Conservation (phyloP, 2,113 vertebrate genomes). For the Shinisaurus crocodilurus region DNA sequence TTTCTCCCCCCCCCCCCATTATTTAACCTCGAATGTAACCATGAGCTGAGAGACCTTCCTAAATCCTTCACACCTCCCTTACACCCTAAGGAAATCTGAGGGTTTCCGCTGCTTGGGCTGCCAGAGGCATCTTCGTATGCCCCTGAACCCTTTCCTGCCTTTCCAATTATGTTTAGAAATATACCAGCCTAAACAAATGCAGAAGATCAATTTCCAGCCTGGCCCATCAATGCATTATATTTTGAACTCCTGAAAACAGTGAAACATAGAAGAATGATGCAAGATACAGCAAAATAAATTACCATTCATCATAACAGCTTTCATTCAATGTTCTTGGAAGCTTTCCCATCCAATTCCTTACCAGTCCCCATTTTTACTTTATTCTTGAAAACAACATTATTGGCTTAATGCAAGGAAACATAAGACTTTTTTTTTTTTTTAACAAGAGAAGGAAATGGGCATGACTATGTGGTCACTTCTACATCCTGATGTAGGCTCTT, state of each 20-base stretch:
- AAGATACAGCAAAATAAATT: conserved; percentile 14
- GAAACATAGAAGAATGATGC: conserved; percentile 1
- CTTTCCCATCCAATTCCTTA: conserved; percentile 3
- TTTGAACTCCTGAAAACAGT: neutral
- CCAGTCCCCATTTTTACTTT: neutral
- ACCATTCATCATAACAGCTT: conserved; percentile 19
- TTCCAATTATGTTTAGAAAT: neutral
- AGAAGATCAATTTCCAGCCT: neutral
- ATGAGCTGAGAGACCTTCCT: neutral
- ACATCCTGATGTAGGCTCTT: neutral
- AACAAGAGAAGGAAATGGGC: neutral
- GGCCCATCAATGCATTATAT: conserved; percentile 8
- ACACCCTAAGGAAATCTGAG: neutral
- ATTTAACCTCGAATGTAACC: neutral
- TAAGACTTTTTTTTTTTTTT: neutral
- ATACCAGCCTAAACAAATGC: neutral
- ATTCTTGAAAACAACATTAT: conserved; percentile 3
- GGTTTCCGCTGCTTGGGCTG: neutral
- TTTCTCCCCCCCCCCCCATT: neutral
- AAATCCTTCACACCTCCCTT: neutral
- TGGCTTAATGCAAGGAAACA: conserved; percentile 8
- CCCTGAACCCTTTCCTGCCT: neutral
- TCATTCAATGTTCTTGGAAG: conserved; percentile 13
- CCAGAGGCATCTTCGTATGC: neutral
- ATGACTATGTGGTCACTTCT: neutral